Conservation (phyloP, 2,797 vertebrate species). For the Betta splendens region DNA sequence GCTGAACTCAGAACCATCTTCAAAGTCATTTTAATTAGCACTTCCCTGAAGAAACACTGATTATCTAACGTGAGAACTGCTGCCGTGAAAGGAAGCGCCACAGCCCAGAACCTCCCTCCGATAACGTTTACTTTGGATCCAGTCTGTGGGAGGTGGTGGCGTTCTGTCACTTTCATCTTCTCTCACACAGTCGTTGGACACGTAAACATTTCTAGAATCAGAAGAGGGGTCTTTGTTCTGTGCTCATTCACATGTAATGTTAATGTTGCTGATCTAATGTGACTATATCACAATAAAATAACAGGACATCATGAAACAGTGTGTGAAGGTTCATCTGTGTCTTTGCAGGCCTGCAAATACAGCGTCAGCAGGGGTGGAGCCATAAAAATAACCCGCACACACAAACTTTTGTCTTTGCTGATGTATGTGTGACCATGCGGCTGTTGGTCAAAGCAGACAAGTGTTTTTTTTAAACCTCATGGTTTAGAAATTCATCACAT, state of each 20-base stretch:
- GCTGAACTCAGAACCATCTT: slow-evolving; percentile 47
- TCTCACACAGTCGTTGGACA: neutral
- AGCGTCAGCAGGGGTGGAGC: too few relatives aligned
- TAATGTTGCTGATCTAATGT: neutral
- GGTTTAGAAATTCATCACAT: neutral
- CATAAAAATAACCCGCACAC: too few relatives aligned
- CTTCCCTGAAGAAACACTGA: slow-evolving; percentile 41
- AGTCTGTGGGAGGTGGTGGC: neutral
- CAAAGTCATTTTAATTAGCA: slow-evolving; percentile 60
- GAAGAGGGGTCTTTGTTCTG: neutral
- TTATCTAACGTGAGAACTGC: slow-evolving; percentile 44
- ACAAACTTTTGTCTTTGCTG: neutral
- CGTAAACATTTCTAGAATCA: neutral
- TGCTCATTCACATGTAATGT: neutral
- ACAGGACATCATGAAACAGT: neutral
- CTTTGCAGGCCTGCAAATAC: neutral
- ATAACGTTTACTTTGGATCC: slow-evolving; percentile 14
- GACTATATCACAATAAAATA: neutral
- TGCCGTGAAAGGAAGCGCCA: slow-evolving; percentile 41
- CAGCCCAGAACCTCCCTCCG: slow-evolving; percentile 8
- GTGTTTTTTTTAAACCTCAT: neutral
- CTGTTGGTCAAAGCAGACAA: too few relatives aligned
- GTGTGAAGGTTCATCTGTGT: neutral
- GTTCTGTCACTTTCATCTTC: neutral
- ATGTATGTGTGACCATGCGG: too few relatives aligned